Conservation (phyloP, 2,797 vertebrate genomes). For the Ceyx erithaca region DNA sequence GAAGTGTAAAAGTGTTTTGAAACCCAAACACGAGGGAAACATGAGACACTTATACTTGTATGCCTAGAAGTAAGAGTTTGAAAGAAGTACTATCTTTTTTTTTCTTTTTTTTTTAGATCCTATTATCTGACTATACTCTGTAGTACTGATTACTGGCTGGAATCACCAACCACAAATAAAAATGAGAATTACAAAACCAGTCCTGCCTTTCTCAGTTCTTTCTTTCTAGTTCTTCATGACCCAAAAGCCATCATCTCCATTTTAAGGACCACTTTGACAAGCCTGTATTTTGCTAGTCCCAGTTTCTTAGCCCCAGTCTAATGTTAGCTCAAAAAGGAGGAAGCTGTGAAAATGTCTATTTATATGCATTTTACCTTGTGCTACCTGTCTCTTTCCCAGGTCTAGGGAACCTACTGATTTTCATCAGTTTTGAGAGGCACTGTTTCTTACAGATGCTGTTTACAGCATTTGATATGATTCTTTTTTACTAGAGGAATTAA, state of each 20-base stretch:
- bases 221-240: neutral
- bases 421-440: neutral
- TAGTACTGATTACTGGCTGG: neutral
- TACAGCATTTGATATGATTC: neutral
- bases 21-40: neutral
- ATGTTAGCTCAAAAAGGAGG: conserved; percentile 47
- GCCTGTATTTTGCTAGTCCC: neutral
- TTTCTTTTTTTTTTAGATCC: neutral
- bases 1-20: neutral
- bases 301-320: conserved; percentile 3
- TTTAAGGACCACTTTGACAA: conserved; percentile 12
- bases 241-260: neutral
- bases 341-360: neutral
- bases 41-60: neutral
- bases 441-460: conserved; percentile 22
- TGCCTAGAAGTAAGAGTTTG: too few species aligned
- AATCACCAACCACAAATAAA: accelerated
- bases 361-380: neutral
- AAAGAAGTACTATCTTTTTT: neutral
- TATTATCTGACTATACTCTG: neutral
- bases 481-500: conserved; percentile 54
- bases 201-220: neutral
- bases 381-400: neutral
- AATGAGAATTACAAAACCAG: neutral
- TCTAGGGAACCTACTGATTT: conserved; percentile 19